A percentile compares a stretch with the other conserved stretches of the same genome.
phyloP scores from a whole-genome alignment of 2,113 vertebrate species.

The Bos javanicus region DNA sequence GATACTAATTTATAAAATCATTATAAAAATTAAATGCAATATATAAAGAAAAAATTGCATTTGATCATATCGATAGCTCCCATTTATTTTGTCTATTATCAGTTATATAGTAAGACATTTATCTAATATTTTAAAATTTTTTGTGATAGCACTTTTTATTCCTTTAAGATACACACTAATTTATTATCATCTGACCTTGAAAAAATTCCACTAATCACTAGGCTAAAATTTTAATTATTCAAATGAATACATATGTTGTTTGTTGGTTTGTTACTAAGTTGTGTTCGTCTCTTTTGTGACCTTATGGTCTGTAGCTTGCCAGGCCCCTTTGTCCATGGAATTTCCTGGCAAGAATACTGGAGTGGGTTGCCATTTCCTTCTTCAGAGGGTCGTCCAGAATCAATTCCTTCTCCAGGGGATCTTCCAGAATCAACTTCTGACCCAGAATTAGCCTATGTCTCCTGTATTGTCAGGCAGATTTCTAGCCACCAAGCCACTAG shows the following conservation, averaged over 20 bases:
- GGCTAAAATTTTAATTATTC: not conserved
- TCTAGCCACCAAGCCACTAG: not conserved
- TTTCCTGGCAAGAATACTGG: not conserved
- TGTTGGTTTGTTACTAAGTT: not conserved
- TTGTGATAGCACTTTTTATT: not conserved
- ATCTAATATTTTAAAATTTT: slow-evolving; percentile 4
- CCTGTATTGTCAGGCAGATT: not conserved
- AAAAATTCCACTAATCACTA: not conserved
- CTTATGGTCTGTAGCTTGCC: not conserved
- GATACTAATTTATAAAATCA: not conserved
- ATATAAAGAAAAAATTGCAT: not conserved
- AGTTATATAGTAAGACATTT: not conserved
- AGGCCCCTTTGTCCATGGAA: not conserved
- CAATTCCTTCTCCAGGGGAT: not conserved
- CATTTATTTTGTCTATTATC: not conserved
- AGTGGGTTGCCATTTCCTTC: not conserved
- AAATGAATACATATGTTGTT: not conserved
- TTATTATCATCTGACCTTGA: not conserved
- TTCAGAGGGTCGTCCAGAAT: too few species aligned
- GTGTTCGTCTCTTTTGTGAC: not conserved
- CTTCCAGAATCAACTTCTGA: not conserved
- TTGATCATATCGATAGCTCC: not conserved
- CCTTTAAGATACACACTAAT: not conserved
- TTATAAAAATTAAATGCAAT: not conserved
- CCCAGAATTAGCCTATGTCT: not conserved